Conservation (phyloP, 2,113 vertebrate genomes). For the Elanus axillaris region DNA sequence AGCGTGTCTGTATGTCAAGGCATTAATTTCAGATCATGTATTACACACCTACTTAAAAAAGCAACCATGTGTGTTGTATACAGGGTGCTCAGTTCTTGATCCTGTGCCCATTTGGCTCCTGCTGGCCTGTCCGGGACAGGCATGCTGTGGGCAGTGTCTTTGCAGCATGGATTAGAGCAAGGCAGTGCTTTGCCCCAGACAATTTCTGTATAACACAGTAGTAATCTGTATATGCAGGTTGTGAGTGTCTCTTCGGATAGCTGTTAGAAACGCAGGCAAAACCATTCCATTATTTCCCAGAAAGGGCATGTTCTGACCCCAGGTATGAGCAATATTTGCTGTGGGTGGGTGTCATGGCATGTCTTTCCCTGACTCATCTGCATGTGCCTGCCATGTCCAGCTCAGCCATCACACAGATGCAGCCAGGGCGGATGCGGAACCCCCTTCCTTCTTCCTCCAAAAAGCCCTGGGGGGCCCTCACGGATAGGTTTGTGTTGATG, state of each 20-base stretch:
- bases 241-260: neutral
- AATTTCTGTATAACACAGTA: rapidly evolving
- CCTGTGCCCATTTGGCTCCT: neutral
- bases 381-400: neutral
- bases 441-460: neutral
- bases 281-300: neutral
- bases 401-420: rapidly evolving
- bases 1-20: neutral
- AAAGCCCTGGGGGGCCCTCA: neutral
- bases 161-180: neutral
- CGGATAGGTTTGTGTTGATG: rapidly evolving
- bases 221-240: neutral
- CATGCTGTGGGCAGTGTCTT: neutral
- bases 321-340: neutral
- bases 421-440: neutral
- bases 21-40: neutral
- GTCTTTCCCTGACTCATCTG: neutral
- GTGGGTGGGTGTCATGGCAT: neutral
- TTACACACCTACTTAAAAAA: neutral
- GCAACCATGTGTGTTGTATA: neutral
- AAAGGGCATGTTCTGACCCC: neutral
- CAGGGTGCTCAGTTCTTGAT: neutral
- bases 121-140: neutral
- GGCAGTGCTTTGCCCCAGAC: neutral
- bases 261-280: neutral